Evolutionary conservation across 2,888 invertebrate species (phyloP).

Genomic region (Coenonympha glycerion): DNA sequence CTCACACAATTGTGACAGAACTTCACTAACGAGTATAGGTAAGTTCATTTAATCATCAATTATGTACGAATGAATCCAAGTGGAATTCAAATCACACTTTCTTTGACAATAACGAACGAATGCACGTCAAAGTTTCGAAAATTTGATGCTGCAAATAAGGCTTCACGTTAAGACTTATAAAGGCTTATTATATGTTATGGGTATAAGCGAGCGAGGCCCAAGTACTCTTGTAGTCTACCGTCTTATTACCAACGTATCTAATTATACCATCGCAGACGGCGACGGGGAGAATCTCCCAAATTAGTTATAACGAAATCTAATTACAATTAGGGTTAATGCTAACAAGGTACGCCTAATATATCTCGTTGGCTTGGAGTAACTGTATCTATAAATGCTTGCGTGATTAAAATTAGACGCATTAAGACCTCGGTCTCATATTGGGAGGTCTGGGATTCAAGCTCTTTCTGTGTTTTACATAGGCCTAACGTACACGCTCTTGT

Average conservation of each 20-base stretch:
- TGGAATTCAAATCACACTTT: background rate
- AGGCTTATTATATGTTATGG: constrained; percentile 3
- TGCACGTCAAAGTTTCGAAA: constrained; percentile 3
- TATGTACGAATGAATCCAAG: background rate
- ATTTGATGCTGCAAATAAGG: constrained; percentile 30
- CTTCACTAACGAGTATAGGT: too few relatives aligned
- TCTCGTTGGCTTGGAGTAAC: constrained; percentile 10
- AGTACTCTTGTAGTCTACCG: constrained; percentile 62
- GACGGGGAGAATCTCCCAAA: constrained; percentile 61
- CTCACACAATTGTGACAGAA: too few relatives aligned
- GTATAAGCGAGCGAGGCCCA: constrained; percentile 49
- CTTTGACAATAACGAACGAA: constrained; percentile 1
- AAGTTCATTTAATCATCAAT: too few relatives aligned
- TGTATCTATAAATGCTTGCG: background rate
- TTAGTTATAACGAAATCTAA: constrained; percentile 66
- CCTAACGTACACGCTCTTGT: too few relatives aligned
- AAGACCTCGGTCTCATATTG: background rate
- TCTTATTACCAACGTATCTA: constrained; percentile 72
- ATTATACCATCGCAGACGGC: constrained; percentile 61
- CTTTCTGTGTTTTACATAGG: too few relatives aligned
- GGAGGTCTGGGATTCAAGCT: too few relatives aligned
- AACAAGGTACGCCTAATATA: constrained; percentile 39
- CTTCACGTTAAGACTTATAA: constrained; percentile 29
- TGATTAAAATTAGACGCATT: constrained; percentile 2
- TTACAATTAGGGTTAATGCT: constrained; percentile 57